Percentiles rank a stretch among this genome's conserved stretches.
These are phyloP conservation scores for Macrophya alboannulata DNA, from an alignment of 2,888 invertebrate genomes.

Conservation along the genomic window DNA sequence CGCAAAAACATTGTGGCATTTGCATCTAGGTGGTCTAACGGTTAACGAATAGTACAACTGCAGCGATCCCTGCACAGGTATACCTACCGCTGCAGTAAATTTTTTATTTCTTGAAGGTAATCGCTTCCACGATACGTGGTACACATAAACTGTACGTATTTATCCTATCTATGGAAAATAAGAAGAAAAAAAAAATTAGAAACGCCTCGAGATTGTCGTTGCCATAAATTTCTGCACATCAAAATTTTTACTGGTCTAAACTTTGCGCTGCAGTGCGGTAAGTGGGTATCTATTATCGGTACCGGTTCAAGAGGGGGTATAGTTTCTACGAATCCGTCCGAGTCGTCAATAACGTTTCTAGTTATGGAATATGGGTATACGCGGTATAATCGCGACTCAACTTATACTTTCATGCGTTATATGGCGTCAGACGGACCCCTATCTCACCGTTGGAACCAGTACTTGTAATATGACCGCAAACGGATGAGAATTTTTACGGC, in stretches of 20 bases:
- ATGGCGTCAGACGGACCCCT: not conserved
- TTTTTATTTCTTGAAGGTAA: constrained; percentile 3
- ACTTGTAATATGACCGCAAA: not conserved
- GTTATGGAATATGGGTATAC: not conserved
- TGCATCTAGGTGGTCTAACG: constrained; percentile 38
- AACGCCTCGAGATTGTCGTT: not conserved
- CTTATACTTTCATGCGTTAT: not conserved
- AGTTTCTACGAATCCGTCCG: not conserved
- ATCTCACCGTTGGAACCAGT: not conserved
- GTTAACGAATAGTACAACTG: not conserved
- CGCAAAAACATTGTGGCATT: constrained; percentile 12
- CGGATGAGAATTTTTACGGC: constrained; percentile 15
- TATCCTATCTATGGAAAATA: not conserved
- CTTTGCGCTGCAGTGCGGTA: not conserved
- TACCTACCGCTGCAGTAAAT: constrained; percentile 5
- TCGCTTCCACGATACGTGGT: not conserved
- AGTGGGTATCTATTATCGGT: constrained; percentile 3
- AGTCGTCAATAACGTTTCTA: constrained; percentile 12
- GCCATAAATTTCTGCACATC: not conserved
- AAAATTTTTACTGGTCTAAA: not conserved
- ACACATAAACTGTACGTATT: not conserved
- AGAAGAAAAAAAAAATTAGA: not conserved
- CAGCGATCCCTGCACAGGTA: not conserved
- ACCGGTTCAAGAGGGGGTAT: not conserved
- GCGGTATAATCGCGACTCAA: not conserved